Evolutionary conservation across 1,140 invertebrate species (phyloP).

Genomic region (Hylaeus volcanicus): DNA sequence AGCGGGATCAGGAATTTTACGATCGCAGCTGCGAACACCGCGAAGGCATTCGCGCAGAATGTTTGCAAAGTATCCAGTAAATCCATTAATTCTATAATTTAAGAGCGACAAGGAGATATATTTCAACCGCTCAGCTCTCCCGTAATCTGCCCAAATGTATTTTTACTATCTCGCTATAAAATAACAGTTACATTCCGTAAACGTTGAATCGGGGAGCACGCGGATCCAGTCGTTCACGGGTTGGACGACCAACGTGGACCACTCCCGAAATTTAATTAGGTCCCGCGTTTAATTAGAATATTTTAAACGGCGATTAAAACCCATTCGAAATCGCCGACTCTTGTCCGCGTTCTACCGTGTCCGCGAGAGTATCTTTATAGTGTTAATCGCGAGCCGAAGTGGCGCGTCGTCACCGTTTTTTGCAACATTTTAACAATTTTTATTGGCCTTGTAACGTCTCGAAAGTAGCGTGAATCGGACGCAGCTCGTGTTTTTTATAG

Average conservation of each 20-base stretch:
- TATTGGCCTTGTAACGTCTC: not conserved
- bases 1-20: conserved; percentile 50
- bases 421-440: not conserved
- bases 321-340: not conserved
- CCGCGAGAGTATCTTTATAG: not conserved
- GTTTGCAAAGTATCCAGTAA: conserved; percentile 49
- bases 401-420: not conserved
- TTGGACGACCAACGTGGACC: not conserved
- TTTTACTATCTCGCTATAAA: conserved; percentile 44
- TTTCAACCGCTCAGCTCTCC: conserved; percentile 33
- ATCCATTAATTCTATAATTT: conserved; percentile 60
- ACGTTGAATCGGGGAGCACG: not conserved
- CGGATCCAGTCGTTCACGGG: not conserved
- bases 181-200: conserved; percentile 8
- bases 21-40: conserved; percentile 50
- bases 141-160: conserved; percentile 38
- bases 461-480: not conserved
- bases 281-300: conserved; percentile 27
- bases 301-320: not conserved
- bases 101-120: conserved; percentile 39
- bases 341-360: not conserved
- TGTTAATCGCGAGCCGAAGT: not conserved
- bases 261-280: conserved; percentile 21
- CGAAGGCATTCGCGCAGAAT: conserved; percentile 35
- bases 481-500: not conserved